A percentile compares a stretch with the other conserved stretches of the same genome.
Conservation (phyloP, 2,888 invertebrate genomes). For the Rhagium mordax region DNA sequence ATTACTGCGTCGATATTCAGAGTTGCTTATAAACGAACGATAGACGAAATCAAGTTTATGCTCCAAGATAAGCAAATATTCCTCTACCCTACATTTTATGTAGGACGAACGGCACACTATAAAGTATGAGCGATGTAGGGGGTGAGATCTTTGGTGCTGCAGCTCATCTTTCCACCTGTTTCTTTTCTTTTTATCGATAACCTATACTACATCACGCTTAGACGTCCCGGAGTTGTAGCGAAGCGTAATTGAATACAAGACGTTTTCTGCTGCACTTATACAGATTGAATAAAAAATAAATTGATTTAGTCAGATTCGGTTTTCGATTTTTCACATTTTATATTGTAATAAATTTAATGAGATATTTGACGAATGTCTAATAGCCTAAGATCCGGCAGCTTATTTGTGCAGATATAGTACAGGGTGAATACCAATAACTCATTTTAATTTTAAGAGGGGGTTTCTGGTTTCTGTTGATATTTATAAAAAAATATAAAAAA, state of each 20-base stretch:
- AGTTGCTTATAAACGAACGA: conserved; percentile 4
- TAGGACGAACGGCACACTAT: neutral
- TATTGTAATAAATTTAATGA: no score
- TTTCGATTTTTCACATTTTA: no score
- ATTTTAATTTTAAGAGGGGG: no score
- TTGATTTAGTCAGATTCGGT: no score
- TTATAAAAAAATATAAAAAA: no score
- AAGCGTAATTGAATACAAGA: neutral
- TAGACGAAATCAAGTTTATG: conserved; percentile 16
- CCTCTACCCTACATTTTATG: conserved; percentile 3
- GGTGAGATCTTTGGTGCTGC: neutral
- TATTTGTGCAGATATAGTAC: no score
- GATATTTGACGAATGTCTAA: no score
- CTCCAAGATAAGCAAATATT: conserved; percentile 11
- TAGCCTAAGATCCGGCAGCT: no score
- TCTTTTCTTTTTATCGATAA: neutral
- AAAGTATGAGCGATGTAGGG: conserved; percentile 2
- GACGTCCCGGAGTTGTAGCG: neutral
- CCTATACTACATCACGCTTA: neutral
- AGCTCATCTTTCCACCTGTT: neutral
- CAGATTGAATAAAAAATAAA: no score
- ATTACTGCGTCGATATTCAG: conserved; percentile 2
- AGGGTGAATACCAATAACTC: no score
- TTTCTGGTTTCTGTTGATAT: no score
- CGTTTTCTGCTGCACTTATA: neutral